A percentile compares a stretch with the other conserved stretches of the same genome.
Conservation (phyloP, 37 sponge, comb jelly and placozoan genomes). For the Spongilla lacustris region DNA sequence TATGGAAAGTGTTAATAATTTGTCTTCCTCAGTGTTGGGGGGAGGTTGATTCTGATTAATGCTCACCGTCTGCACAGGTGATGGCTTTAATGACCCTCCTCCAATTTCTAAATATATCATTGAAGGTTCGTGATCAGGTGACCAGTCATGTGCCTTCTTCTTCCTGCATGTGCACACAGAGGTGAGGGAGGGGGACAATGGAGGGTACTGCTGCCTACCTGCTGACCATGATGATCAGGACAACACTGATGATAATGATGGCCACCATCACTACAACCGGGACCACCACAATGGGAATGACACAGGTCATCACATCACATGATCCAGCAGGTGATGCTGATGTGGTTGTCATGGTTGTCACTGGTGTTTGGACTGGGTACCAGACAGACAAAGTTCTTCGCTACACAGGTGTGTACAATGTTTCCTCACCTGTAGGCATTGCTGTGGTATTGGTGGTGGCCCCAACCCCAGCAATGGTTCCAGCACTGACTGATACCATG, state of each 20-base stretch:
- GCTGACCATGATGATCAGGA: neutral
- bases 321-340: neutral
- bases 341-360: neutral
- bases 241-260: neutral
- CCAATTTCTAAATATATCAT: neutral
- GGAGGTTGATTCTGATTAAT: neutral
- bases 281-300: neutral
- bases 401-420: neutral
- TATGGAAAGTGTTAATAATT: neutral
- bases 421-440: neutral
- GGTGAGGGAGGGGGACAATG: neutral
- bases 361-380: neutral
- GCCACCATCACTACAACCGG: neutral
- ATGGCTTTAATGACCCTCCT: neutral
- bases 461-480: neutral
- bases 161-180: neutral
- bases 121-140: neutral
- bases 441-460: neutral
- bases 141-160: neutral
- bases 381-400: neutral
- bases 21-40: too few relatives aligned
- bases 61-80: neutral
- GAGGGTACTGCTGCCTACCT: neutral
- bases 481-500: neutral
- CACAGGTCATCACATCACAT: neutral